phyloP scores from a whole-genome alignment of 2,888 invertebrate species.

The Luffia ferchaultella region DNA sequence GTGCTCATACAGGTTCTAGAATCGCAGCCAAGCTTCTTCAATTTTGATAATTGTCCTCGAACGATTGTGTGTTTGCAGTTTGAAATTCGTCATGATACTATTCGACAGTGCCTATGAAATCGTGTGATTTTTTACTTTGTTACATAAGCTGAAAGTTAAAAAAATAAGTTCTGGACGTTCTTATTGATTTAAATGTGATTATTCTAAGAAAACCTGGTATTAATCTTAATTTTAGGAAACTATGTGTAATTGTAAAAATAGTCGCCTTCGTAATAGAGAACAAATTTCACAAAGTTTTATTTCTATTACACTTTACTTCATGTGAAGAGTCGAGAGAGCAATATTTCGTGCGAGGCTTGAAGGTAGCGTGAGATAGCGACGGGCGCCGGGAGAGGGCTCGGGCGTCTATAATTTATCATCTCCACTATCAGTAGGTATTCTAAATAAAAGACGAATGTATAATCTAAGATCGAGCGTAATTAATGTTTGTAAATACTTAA shows the following conservation, averaged over 20 bases:
- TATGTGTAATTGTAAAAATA: background rate
- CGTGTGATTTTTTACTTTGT: background rate
- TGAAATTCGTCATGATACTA: background rate
- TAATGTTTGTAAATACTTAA: conserved; percentile 27
- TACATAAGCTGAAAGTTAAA: background rate
- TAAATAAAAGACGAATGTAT: conserved; percentile 27
- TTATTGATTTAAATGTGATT: background rate
- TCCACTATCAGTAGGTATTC: conserved; percentile 16
- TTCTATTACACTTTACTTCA: background rate
- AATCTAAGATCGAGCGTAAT: conserved; percentile 23
- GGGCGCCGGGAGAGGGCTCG: too few relatives aligned
- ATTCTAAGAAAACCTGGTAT: background rate
- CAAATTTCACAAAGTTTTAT: background rate
- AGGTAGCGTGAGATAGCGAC: background rate
- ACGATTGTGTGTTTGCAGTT: background rate
- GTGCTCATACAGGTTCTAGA: too few relatives aligned
- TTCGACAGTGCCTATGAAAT: background rate
- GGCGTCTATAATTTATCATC: conserved; percentile 9
- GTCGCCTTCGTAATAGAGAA: background rate
- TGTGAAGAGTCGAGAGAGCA: background rate
- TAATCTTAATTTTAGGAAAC: background rate
- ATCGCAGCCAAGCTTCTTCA: background rate
- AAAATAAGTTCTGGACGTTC: background rate
- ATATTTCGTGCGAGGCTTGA: background rate
- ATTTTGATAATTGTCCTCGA: background rate